A percentile compares a stretch with the other conserved stretches of the same genome.
Conservation (phyloP, 2,888 invertebrate species). For the Drosophila testacea region DNA sequence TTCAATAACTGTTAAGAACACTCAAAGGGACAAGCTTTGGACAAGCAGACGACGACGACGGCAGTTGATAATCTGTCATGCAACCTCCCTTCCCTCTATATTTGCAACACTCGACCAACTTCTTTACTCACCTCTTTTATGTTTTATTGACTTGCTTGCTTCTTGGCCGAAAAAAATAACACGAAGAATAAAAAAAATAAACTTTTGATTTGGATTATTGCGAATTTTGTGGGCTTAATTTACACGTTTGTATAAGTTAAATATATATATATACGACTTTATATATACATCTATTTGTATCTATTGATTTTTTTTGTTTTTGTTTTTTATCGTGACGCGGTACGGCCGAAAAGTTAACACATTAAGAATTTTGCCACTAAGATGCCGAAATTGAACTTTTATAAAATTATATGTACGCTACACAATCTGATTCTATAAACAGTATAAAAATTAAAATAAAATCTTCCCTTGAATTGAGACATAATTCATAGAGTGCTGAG, state of each 20-base stretch:
- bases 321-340: constrained; percentile 60
- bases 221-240: constrained; percentile 23
- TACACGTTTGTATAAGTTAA: constrained; percentile 22
- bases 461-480: constrained; percentile 30
- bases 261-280: constrained; percentile 4
- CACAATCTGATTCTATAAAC: constrained; percentile 75
- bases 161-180: constrained; percentile 49
- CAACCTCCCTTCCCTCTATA: background rate
- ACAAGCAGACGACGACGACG: constrained; percentile 9
- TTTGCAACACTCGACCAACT: constrained; percentile 13
- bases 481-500: constrained; percentile 42
- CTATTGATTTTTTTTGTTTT: constrained; percentile 3
- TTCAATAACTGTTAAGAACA: constrained; percentile 75
- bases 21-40: constrained; percentile 54
- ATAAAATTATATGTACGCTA: constrained; percentile 73
- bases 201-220: constrained; percentile 46
- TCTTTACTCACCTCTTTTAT: constrained; percentile 56
- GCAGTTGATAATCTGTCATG: constrained; percentile 62
- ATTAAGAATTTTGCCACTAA: constrained; percentile 75
- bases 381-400: constrained; percentile 73
- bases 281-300: background rate
- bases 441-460: constrained; percentile 59
- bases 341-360: constrained; percentile 73
- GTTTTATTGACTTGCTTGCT: constrained; percentile 38
- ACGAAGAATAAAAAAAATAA: constrained; percentile 36